phyloP scores from a whole-genome alignment of 2,113 vertebrate genomes.

The Glaucomys volans region DNA sequence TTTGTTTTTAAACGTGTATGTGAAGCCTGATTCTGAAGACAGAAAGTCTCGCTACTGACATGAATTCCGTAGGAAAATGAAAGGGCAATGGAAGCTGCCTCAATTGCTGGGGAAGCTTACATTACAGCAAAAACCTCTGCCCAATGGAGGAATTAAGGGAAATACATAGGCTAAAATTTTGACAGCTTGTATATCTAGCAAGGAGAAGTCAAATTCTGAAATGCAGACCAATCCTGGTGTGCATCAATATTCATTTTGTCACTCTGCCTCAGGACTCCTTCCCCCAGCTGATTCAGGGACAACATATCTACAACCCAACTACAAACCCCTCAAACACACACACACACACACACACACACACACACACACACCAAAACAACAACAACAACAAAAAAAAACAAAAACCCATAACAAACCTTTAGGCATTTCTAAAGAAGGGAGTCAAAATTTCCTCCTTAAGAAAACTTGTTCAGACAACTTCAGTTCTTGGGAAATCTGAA shows the following conservation, averaged over 20 bases:
- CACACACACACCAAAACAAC: no score
- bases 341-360: no score
- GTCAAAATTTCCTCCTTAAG: constrained; percentile 26
- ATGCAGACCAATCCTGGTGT: not conserved
- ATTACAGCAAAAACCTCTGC: constrained; percentile 14
- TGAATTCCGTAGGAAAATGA: not conserved
- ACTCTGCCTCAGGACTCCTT: constrained; percentile 41
- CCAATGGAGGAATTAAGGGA: constrained; percentile 9
- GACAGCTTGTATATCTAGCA: not conserved
- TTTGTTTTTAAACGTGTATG: not conserved
- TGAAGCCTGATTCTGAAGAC: constrained; percentile 3
- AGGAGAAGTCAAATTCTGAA: constrained; percentile 40
- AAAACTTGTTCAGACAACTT: constrained; percentile 60
- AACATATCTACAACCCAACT: not conserved
- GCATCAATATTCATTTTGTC: constrained; percentile 22
- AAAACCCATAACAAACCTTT: not conserved
- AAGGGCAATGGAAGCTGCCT: not conserved
- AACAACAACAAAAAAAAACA: not conserved
- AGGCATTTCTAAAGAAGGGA: constrained; percentile 48
- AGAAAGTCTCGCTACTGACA: not conserved
- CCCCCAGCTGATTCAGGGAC: not conserved
- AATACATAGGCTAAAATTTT: constrained; percentile 21
- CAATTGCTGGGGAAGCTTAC: not conserved
- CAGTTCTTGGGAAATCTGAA: constrained; percentile 39
- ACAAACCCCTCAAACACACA: no score